Evolutionary conservation across 2,888 invertebrate species (phyloP).

Genomic region (Acanthosepion lycidas): DNA sequence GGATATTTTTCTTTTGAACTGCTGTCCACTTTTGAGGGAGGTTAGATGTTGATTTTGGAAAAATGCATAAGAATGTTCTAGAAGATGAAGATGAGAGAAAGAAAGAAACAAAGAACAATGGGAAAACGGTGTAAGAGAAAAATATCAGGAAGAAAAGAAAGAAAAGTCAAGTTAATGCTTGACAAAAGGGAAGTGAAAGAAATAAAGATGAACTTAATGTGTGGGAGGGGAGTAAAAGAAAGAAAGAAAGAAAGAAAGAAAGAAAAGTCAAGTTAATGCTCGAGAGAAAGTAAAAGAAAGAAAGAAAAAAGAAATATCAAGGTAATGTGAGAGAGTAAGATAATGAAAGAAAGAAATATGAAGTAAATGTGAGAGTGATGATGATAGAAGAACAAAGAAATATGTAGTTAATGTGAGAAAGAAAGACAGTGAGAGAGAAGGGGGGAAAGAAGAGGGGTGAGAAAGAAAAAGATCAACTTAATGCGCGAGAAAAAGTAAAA

Average conservation of each 20-base stretch:
- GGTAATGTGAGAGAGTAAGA: no score
- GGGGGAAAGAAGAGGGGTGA: not conserved
- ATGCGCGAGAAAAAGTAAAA: not conserved
- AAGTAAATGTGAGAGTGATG: not conserved
- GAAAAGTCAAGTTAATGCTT: no score
- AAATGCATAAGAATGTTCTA: no score
- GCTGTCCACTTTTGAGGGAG: no score
- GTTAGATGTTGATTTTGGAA: no score
- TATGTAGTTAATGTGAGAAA: not conserved
- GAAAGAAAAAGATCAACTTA: not conserved
- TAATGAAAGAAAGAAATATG: not conserved
- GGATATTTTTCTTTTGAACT: no score
- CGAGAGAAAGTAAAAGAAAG: not conserved
- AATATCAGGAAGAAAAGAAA: not conserved
- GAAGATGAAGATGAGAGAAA: no score
- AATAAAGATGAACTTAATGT: no score
- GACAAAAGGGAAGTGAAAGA: no score
- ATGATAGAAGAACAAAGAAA: not conserved
- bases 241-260: not conserved
- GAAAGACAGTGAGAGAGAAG: not conserved
- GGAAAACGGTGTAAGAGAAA: not conserved
- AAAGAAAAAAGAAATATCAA: not conserved
- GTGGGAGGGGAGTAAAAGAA: no score
- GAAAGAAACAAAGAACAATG: no score
- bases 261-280: no score